Evolutionary conservation across 2,113 vertebrate genomes (phyloP).

Genomic region (Percina caprodes): DNA sequence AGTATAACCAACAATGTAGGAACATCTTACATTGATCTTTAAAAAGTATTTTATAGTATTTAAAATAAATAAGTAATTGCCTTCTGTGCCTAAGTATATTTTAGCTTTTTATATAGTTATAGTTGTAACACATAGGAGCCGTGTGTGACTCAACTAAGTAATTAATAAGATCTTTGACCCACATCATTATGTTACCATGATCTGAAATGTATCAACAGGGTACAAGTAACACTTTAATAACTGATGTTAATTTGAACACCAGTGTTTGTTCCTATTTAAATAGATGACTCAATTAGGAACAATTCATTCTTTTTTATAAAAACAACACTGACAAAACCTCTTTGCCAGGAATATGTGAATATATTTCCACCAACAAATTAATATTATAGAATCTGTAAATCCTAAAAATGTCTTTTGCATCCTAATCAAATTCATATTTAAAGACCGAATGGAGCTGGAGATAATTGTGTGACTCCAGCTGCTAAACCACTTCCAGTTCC

Average conservation of each 20-base stretch:
- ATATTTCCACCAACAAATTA: background rate
- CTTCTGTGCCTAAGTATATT: background rate
- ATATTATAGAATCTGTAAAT: background rate
- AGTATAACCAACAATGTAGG: background rate
- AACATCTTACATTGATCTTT: background rate
- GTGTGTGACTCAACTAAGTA: no score
- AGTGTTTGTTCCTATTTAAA: slow-evolving; percentile 16
- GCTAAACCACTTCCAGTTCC: background rate
- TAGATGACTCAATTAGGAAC: slow-evolving; percentile 1
- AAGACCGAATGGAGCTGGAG: background rate
- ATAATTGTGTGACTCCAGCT: background rate
- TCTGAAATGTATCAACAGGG: slow-evolving; percentile 4
- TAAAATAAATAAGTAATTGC: background rate
- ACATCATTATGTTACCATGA: background rate
- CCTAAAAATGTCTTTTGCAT: background rate
- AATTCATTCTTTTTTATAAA: background rate
- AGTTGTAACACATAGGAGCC: background rate
- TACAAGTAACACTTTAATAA: slow-evolving; percentile 8
- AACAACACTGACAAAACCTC: background rate
- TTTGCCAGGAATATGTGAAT: background rate
- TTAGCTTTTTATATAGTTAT: background rate
- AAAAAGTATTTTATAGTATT: background rate
- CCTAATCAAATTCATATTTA: background rate
- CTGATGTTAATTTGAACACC: slow-evolving; percentile 21
- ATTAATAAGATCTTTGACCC: background rate